Evolutionary conservation across 1,140 invertebrate species (phyloP), one percentile per base, ranked within the genome.

Genomic region (Drusus annulatus): DNA sequence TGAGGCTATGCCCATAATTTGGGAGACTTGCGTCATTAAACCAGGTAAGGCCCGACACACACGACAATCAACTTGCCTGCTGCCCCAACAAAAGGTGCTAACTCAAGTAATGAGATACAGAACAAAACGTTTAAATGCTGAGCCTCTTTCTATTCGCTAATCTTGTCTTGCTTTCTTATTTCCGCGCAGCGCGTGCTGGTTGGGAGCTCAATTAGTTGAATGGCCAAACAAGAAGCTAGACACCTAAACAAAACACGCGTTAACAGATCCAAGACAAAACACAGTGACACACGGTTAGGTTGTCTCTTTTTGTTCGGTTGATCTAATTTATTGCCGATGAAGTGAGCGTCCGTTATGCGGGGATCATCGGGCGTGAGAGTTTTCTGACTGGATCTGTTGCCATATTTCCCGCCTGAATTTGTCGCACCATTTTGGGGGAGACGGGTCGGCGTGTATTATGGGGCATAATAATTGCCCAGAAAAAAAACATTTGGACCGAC

Each of bases 401-500:
- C 69, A 74, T 74, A 74, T 74, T 74, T 74, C 50, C 69, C 69
- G 69, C 69, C 69, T 74, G 51, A 56, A 74, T 74, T 52, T 16
- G 69, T 51, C 21, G 25, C 51, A 25, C 69, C 69, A 74, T 74
- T 54, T 74, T 31, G 50, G 69, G 69, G 50, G n/a, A 74, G 69
- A 54, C 52, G 23, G 69, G 69, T 74, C 69, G 69, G 69, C 69
- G 69, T 74, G 21, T 19, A 74, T 74, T 74, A 74, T 74, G 69
- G 69, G 50, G 54, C 65, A 51, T 69, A 69, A 69, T 69, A 50
- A 23, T 13, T 17, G 21, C 36, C 36, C n/a, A 65, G 5, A 69
- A 69, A 63, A 28, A 63, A 63, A 19, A 69, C 31, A 69, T 69
- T 69, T 69, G 8, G 36, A 36, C 65, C 65, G 65, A 45, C 65